phyloP scores from a whole-genome alignment of 2,888 invertebrate genomes.

The Leptinotarsa juncta region DNA sequence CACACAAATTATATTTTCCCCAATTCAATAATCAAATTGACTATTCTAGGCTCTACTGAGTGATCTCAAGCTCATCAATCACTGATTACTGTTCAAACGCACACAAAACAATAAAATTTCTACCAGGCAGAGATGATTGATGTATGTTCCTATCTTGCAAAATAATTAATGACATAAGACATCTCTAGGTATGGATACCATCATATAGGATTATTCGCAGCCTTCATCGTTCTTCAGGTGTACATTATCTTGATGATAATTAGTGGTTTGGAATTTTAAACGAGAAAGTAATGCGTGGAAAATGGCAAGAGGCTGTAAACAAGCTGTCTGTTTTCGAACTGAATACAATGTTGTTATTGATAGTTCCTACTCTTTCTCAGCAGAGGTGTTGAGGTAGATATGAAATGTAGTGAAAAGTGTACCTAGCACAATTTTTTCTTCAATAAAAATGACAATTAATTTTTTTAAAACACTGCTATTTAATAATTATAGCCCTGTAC shows the following conservation, averaged over 20 bases:
- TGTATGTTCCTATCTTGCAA: conserved; percentile 6
- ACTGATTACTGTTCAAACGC: conserved; percentile 11
- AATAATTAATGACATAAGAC: conserved; percentile 19
- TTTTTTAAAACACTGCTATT: too few species aligned
- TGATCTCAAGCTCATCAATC: conserved; percentile 12
- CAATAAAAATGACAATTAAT: too few species aligned
- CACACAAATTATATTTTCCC: background rate
- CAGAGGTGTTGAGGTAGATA: too few species aligned
- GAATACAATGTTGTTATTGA: background rate
- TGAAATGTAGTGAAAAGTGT: too few species aligned
- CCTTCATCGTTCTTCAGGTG: conserved; percentile 10
- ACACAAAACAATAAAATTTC: conserved; percentile 14
- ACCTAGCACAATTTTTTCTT: too few species aligned
- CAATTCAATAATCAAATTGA: background rate
- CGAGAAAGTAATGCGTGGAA: background rate
- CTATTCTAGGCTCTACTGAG: background rate
- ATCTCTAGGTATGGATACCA: conserved; percentile 1
- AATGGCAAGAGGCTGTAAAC: background rate
- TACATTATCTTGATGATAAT: background rate
- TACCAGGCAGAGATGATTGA: conserved; percentile 14
- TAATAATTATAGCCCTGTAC: too few species aligned
- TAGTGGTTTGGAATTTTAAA: conserved; percentile 10
- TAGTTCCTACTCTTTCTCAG: background rate
- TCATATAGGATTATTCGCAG: background rate
- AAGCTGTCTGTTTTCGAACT: background rate